phyloP scores from a whole-genome alignment of 2,113 vertebrate genomes.

The Dissostichus mawsoni region DNA sequence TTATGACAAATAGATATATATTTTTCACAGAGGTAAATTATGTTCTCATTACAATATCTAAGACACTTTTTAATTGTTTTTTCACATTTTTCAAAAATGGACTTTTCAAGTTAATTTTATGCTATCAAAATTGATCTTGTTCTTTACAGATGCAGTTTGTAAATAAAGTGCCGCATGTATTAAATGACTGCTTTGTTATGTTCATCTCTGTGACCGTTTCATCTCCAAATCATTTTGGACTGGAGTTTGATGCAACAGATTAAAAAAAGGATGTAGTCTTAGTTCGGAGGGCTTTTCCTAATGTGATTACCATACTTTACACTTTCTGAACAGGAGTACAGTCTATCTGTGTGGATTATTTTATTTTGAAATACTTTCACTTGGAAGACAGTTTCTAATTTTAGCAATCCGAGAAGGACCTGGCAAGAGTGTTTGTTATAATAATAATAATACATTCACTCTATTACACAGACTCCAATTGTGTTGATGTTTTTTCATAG shows the following conservation, averaged over 20 bases:
- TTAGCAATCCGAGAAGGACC: neutral
- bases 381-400: neutral
- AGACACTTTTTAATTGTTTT: conserved; percentile 88
- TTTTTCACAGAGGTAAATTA: conserved; percentile 96
- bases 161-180: conserved; percentile 74
- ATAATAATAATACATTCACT: neutral
- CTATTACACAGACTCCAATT: neutral
- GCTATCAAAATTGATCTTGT: conserved; percentile 83
- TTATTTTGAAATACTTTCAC: neutral
- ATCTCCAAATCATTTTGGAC: neutral
- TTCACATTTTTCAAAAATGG: conserved; percentile 83
- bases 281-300: no score
- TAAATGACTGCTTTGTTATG: conserved; percentile 23
- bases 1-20: conserved; percentile 94
- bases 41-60: conserved; percentile 87
- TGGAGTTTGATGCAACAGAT: neutral
- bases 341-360: neutral
- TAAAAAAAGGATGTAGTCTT: neutral
- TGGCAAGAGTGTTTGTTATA: neutral
- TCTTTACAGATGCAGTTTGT: conserved; percentile 74
- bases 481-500: neutral
- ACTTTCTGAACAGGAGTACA: neutral
- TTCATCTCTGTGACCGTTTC: conserved; percentile 8
- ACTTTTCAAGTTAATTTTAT: conserved; percentile 89
- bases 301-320: neutral